Conservation (phyloP, 37 sponge, comb jelly and placozoan species). For the Beroe forskalii region DNA sequence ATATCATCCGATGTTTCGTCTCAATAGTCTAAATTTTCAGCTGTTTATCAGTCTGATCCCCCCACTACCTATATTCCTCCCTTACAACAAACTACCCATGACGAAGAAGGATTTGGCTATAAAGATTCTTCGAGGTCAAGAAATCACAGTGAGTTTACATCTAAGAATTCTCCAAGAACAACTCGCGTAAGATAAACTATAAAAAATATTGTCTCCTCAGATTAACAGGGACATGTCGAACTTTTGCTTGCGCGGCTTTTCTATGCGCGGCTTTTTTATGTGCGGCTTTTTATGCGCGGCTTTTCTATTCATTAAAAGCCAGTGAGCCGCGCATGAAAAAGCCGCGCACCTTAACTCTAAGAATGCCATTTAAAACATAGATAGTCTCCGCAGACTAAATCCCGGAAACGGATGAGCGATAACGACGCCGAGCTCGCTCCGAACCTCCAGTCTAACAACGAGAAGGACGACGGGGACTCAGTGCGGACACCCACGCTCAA, state of each 20-base stretch:
- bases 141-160: constrained; percentile 43
- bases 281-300: no score
- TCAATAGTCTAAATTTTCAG: no score
- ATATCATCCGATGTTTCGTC: no score
- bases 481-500: neutral
- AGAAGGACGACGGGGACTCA: constrained; percentile 17
- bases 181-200: no score
- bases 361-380: no score
- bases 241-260: neutral
- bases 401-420: constrained; percentile 5
- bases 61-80: constrained; percentile 30
- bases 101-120: constrained; percentile 47
- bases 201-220: no score
- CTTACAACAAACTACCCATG: constrained; percentile 61
- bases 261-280: no score
- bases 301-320: no score
- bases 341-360: no score
- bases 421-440: constrained; percentile 41
- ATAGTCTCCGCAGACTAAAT: neutral
- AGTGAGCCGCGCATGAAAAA: no score
- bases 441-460: neutral
- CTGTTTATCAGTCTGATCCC: constrained; percentile 18
- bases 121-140: constrained; percentile 51
- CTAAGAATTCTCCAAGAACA: no score
- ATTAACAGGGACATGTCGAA: no score